Evolutionary conservation across 2,113 vertebrate genomes (phyloP).

Genomic region (Oenanthe melanoleuca): DNA sequence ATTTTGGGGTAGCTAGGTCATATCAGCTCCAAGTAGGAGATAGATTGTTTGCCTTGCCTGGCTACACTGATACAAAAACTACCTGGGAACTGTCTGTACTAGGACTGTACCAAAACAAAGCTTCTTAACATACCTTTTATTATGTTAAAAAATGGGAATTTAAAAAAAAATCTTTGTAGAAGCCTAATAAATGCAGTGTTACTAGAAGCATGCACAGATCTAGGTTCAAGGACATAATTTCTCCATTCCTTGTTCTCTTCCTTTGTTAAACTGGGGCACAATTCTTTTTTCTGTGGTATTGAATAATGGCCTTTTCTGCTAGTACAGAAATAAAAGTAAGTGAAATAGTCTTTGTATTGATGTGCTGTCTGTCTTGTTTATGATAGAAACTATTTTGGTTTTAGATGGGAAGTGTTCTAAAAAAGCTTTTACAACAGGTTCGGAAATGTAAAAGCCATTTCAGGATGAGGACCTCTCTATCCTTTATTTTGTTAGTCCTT

Average conservation of each 20-base stretch:
- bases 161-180: background rate
- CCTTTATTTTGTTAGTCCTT: slow-evolving; percentile 73
- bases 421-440: slow-evolving; percentile 74
- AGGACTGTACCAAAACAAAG: background rate
- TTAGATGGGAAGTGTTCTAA: slow-evolving; percentile 55
- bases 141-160: background rate
- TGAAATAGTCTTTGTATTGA: slow-evolving; percentile 48
- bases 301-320: slow-evolving; percentile 45
- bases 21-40: background rate
- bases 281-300: background rate
- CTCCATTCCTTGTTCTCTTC: slow-evolving; percentile 37
- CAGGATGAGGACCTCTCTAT: slow-evolving; percentile 67
- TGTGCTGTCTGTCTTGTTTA: slow-evolving; percentile 56
- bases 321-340: slow-evolving; percentile 62
- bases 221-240: slow-evolving; percentile 22
- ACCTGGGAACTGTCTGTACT: background rate
- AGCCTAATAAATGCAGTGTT: background rate
- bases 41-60: background rate
- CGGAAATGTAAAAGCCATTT: slow-evolving; percentile 78
- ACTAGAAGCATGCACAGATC: background rate
- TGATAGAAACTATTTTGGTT: slow-evolving; percentile 54
- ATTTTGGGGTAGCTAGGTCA: background rate
- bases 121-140: background rate
- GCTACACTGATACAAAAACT: background rate
- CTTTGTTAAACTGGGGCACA: slow-evolving; percentile 3